Conservation (phyloP, 2,113 vertebrate species). For the Pongo pygmaeus region DNA sequence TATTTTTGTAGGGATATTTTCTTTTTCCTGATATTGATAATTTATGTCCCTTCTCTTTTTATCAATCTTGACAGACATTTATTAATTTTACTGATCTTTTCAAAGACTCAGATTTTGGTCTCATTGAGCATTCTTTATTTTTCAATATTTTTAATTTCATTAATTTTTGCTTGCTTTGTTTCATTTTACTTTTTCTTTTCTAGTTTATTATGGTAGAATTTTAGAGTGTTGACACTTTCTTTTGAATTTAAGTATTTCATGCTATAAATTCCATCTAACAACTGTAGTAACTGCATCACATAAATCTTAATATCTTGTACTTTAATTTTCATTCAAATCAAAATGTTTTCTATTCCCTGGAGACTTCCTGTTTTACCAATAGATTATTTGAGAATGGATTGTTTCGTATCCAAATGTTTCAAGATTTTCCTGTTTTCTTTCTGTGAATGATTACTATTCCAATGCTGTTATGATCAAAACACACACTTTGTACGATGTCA, state of each 20-base stretch:
- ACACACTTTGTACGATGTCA: not conserved
- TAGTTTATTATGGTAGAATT: not conserved
- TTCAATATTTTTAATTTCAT: not conserved
- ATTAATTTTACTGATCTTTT: not conserved
- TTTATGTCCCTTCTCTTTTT: not conserved
- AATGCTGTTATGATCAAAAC: not conserved
- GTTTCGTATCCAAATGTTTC: not conserved
- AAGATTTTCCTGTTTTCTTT: not conserved
- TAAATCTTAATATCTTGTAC: not conserved
- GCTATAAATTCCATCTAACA: not conserved
- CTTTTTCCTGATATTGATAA: not conserved
- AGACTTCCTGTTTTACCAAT: not conserved
- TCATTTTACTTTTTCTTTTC: not conserved
- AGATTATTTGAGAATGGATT: not conserved
- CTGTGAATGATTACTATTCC: not conserved
- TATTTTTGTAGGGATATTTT: not conserved
- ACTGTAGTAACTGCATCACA: not conserved
- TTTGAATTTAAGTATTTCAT: not conserved
- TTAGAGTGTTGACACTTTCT: not conserved
- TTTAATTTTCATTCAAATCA: not conserved
- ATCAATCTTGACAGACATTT: not conserved
- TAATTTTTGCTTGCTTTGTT: not conserved
- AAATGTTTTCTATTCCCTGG: not conserved
- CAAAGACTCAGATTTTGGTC: not conserved
- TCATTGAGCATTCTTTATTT: not conserved